Conservation (phyloP, 2,113 vertebrate species). For the Cepphus grylle region DNA sequence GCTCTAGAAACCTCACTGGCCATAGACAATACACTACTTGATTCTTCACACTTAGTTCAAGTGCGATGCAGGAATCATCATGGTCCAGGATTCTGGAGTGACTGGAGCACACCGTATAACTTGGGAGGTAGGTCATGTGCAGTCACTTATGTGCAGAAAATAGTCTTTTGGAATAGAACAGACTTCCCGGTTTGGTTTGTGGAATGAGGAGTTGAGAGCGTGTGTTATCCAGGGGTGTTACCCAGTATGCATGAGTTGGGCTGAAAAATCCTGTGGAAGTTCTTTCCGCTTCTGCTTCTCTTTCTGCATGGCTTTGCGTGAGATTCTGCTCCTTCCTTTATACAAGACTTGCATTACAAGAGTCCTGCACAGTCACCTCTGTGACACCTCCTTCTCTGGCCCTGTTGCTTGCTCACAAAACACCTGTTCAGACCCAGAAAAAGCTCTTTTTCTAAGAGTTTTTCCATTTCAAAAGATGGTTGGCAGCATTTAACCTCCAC, state of each 20-base stretch:
- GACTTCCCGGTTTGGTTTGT: background rate
- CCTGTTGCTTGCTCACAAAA: background rate
- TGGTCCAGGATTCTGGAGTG: slow-evolving; percentile 81
- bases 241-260: background rate
- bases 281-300: background rate
- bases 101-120: slow-evolving; percentile 79
- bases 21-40: slow-evolving; percentile 66
- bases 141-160: rapidly evolving
- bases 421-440: background rate
- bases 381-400: background rate
- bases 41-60: slow-evolving; percentile 71
- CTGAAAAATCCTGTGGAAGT: background rate
- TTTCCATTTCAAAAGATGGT: background rate
- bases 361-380: background rate
- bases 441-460: background rate
- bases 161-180: background rate
- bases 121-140: slow-evolving; percentile 71
- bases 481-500: background rate
- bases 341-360: background rate
- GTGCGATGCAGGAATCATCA: slow-evolving; percentile 72
- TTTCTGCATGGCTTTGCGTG: background rate
- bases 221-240: background rate
- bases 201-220: background rate
- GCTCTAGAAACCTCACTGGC: slow-evolving; percentile 53
- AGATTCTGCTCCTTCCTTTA: background rate